Conservation (phyloP, 2,888 invertebrate genomes). For the Cantharis rufa region DNA sequence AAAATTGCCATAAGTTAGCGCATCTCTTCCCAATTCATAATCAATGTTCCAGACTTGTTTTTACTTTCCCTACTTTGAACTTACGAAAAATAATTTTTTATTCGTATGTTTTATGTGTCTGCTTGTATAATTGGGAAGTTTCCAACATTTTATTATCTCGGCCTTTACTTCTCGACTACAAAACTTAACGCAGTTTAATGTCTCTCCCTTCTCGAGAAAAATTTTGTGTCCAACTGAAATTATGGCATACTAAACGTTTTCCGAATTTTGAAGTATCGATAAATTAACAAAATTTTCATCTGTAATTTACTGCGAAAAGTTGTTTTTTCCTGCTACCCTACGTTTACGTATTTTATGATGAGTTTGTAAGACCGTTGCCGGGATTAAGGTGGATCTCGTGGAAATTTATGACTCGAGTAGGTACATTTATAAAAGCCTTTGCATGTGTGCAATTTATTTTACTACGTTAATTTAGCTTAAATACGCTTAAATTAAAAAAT, state of each 20-base stretch:
- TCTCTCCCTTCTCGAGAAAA: background rate
- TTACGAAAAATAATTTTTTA: background rate
- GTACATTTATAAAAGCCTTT: background rate
- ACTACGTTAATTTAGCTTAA: background rate
- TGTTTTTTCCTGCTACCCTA: background rate
- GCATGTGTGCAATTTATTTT: background rate
- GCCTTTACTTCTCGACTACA: background rate
- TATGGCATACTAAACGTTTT: background rate
- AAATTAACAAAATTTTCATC: background rate
- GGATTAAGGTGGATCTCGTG: background rate
- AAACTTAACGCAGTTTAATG: background rate
- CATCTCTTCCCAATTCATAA: background rate
- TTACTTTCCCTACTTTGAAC: background rate
- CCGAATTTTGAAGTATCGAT: background rate
- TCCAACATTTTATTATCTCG: background rate
- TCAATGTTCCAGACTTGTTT: background rate
- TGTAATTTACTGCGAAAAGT: background rate
- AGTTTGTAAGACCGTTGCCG: background rate
- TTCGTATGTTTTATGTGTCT: background rate
- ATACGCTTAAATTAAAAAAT: background rate
- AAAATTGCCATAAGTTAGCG: background rate
- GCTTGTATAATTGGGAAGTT: background rate
- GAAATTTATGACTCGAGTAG: background rate
- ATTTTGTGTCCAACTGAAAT: background rate
- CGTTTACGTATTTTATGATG: conserved; percentile 1